These are phyloP conservation scores for Drosophila robusta DNA, from an alignment of 2,888 invertebrate species.

Conservation along the genomic window DNA sequence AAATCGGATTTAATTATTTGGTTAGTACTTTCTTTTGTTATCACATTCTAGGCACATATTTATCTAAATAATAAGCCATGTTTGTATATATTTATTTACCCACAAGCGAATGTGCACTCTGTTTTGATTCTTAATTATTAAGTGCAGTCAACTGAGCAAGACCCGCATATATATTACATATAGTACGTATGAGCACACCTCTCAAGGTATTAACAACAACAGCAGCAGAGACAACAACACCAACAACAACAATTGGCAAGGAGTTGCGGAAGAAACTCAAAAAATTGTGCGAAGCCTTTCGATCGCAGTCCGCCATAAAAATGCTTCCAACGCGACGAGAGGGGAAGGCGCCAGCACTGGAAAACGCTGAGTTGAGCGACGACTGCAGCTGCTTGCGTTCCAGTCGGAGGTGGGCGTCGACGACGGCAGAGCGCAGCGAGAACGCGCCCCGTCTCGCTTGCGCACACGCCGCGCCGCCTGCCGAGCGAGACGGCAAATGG, in stretches of 20 bases:
- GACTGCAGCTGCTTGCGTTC: conserved; percentile 54
- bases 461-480: not conserved
- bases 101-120: not conserved
- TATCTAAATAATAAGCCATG: not conserved
- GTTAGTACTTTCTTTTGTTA: not conserved
- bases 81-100: not conserved
- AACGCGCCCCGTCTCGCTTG: conserved; percentile 38
- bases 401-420: conserved; percentile 75
- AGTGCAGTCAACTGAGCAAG: conserved; percentile 1
- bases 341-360: conserved; percentile 49
- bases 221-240: too few relatives aligned
- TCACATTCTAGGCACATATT: not conserved
- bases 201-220: not conserved
- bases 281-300: conserved; percentile 66
- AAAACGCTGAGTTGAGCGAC: conserved; percentile 30
- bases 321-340: conserved; percentile 61
- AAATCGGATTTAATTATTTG: not conserved
- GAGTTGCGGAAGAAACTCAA: conserved; percentile 47
- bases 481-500: conserved; percentile 38
- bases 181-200: not conserved
- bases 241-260: conserved; percentile 9
- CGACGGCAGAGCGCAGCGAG: conserved; percentile 37
- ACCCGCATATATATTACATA: not conserved
- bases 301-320: conserved; percentile 78
- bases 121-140: conserved; percentile 7